Percentiles rank a stretch among this genome's conserved stretches.
Evolutionary conservation across 2,113 vertebrate species (phyloP).

Genomic region (Callopanchax toddi): DNA sequence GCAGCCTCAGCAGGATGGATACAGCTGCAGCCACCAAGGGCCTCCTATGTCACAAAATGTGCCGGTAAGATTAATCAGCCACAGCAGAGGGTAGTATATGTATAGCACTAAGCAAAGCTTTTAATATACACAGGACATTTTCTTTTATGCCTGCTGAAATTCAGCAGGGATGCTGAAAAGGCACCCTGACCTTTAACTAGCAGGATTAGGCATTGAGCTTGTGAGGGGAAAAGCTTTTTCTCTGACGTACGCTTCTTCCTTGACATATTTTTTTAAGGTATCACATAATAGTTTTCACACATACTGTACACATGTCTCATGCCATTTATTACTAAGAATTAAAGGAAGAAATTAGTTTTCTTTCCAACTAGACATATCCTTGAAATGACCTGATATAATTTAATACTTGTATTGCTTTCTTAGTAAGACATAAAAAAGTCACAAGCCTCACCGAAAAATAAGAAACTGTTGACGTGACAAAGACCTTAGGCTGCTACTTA

Average conservation of each 20-base stretch:
- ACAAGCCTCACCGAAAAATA: background rate
- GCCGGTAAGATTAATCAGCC: constrained; percentile 61
- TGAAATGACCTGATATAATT: background rate
- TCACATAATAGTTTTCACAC: background rate
- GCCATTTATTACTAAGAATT: background rate
- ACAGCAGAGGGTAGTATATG: background rate
- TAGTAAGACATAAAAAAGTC: background rate
- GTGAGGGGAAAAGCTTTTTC: background rate
- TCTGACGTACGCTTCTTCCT: background rate
- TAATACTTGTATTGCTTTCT: background rate
- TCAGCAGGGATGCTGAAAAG: background rate
- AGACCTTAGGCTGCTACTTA: background rate
- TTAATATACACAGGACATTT: background rate
- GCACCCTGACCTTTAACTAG: background rate
- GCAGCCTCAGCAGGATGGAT: constrained; percentile 62
- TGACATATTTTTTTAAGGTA: constrained; percentile 2
- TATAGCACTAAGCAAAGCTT: background rate
- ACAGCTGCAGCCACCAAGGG: constrained; percentile 76
- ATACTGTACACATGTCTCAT: background rate
- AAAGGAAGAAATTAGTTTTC: no score
- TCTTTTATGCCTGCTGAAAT: background rate
- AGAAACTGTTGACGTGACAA: background rate
- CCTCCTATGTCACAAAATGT: constrained; percentile 61
- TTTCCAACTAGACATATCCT: no score
- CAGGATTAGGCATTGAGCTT: background rate